Conservation (phyloP, 2,113 vertebrate genomes). For the Elaphurus davidianus region DNA sequence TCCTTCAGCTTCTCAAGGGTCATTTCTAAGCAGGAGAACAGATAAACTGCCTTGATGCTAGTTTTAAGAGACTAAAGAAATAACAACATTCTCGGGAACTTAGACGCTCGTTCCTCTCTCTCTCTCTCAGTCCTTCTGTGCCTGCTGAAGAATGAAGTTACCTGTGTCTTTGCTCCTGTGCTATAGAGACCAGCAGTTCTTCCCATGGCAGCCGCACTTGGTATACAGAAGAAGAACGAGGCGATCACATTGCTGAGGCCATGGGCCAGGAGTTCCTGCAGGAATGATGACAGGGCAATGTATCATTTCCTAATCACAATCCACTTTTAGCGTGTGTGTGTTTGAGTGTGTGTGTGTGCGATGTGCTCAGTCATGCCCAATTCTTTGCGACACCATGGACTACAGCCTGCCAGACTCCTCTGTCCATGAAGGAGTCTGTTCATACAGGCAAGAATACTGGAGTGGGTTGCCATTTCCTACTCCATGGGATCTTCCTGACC, state of each 20-base stretch:
- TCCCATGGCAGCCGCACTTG: slow-evolving; percentile 85
- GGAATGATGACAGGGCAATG: slow-evolving; percentile 52
- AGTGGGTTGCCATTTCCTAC: background rate
- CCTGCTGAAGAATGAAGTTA: slow-evolving; percentile 13
- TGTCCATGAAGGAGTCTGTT: background rate
- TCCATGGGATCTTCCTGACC: background rate
- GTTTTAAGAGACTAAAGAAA: background rate
- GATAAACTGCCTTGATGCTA: background rate
- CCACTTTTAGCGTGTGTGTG: background rate
- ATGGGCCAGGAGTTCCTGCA: slow-evolving; percentile 85
- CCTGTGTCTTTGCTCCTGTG: slow-evolving; percentile 83
- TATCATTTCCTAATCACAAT: background rate
- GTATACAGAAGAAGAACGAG: slow-evolving; percentile 88
- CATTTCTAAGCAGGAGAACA: background rate
- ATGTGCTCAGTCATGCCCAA: background rate
- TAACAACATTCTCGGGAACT: background rate
- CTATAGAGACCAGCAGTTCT: slow-evolving; percentile 79
- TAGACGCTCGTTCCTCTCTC: background rate
- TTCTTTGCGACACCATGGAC: background rate
- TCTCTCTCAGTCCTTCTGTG: accelerated
- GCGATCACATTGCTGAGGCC: slow-evolving; percentile 87
- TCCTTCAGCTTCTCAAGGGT: background rate
- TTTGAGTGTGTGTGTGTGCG: too few relatives aligned
- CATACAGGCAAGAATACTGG: background rate
- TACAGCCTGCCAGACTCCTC: background rate